A percentile compares a stretch with the other conserved stretches of the same genome.
phyloP scores from a whole-genome alignment of 2,888 invertebrate genomes.

The Cheilosia soror region DNA sequence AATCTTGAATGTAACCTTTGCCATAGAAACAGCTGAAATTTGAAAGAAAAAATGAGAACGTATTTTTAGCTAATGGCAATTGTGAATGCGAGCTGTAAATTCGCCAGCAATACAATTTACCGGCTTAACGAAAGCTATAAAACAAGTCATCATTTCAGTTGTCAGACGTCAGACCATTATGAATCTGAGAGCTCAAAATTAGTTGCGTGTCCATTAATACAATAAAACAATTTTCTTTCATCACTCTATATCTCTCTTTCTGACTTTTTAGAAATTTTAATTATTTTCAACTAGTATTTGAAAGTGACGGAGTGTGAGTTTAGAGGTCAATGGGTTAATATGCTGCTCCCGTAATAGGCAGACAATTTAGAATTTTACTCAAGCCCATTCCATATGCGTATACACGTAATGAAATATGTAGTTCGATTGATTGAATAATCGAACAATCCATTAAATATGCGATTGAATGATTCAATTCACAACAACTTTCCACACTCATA shows the following conservation, averaged over 20 bases:
- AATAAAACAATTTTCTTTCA: slow-evolving; percentile 2
- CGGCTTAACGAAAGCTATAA: slow-evolving; percentile 3
- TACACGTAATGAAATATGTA: not conserved
- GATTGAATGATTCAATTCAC: not conserved
- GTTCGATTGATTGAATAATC: not conserved
- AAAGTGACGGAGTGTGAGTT: not conserved
- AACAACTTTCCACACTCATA: slow-evolving; percentile 3
- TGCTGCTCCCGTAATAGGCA: not conserved
- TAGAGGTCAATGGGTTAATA: slow-evolving; percentile 17
- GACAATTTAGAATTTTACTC: not conserved
- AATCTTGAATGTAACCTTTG: not conserved
- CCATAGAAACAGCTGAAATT: not conserved
- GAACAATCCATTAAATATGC: not conserved
- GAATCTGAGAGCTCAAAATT: slow-evolving; percentile 5
- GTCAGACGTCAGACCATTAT: not conserved
- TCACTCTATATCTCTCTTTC: not conserved
- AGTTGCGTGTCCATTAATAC: not conserved
- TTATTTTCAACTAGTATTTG: not conserved
- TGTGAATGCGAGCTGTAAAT: not conserved
- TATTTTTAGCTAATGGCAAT: too few species aligned
- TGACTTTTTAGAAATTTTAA: not conserved
- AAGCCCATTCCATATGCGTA: not conserved
- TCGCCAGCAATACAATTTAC: not conserved
- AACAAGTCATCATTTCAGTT: slow-evolving; percentile 4
- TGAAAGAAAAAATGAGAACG: not conserved